A percentile compares a stretch with the other conserved stretches of the same genome.
These are phyloP conservation scores for Athene noctua DNA, from an alignment of 2,113 vertebrate species.

Conservation along the genomic window DNA sequence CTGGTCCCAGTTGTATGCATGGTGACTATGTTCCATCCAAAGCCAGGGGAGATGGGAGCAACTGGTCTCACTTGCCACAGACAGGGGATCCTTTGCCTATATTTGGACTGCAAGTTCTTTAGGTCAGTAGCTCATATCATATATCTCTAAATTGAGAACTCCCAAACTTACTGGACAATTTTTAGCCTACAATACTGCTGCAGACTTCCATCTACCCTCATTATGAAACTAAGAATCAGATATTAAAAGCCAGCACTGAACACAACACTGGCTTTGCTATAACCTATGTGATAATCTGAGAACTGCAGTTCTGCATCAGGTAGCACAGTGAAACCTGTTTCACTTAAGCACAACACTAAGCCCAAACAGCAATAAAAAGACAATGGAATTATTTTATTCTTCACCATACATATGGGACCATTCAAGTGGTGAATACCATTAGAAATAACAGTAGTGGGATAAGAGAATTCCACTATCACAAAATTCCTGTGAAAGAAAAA, in stretches of 20 bases:
- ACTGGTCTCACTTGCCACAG: background rate
- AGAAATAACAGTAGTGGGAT: background rate
- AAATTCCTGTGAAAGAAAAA: background rate
- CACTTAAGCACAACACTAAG: background rate
- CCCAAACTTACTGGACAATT: background rate
- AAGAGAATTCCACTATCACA: background rate
- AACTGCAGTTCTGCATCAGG: background rate
- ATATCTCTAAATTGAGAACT: background rate
- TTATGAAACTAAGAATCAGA: background rate
- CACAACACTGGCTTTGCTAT: background rate
- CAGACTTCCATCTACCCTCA: background rate
- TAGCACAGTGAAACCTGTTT: background rate
- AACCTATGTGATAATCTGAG: background rate
- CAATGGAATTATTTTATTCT: background rate
- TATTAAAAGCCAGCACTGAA: background rate
- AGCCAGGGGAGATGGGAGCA: background rate
- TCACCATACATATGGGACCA: background rate
- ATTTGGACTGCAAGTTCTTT: background rate
- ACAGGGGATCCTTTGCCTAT: background rate
- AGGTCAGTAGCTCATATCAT: background rate
- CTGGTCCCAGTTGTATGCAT: background rate
- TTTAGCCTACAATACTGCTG: background rate
- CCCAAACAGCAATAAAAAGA: background rate
- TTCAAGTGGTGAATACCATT: background rate
- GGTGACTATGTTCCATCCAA: background rate